phyloP scores from a whole-genome alignment of 2,888 invertebrate species.

The Leptogaster cylindrica region DNA sequence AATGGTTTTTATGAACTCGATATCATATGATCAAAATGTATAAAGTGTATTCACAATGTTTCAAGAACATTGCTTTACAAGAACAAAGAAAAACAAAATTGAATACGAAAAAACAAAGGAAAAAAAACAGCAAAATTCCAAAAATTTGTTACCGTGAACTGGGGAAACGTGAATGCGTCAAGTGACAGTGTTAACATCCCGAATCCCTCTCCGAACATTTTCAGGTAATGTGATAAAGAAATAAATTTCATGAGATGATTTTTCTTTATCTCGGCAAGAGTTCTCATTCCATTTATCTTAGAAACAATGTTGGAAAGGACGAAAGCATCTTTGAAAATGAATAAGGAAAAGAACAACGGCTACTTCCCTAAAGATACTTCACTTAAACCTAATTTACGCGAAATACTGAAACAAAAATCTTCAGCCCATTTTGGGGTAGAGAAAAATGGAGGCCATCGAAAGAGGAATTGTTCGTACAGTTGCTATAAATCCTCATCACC shows the following conservation, averaged over 20 bases:
- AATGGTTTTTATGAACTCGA: too few relatives aligned
- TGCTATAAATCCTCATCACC: slow-evolving; percentile 32
- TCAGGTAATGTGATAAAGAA: slow-evolving; percentile 33
- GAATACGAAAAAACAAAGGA: too few relatives aligned
- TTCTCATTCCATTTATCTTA: not conserved
- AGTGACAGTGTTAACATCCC: slow-evolving; percentile 1
- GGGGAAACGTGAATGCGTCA: not conserved
- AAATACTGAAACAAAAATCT: slow-evolving; percentile 27
- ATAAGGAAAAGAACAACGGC: not conserved
- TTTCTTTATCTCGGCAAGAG: slow-evolving; percentile 16
- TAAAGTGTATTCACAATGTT: too few relatives aligned
- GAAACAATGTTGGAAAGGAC: not conserved
- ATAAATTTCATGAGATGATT: slow-evolving; percentile 35
- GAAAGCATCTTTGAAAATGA: not conserved
- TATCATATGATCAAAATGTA: too few relatives aligned
- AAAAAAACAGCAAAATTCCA: too few relatives aligned
- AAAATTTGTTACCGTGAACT: too few relatives aligned
- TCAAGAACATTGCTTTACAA: too few relatives aligned
- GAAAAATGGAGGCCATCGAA: slow-evolving; percentile 16
- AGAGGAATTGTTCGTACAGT: slow-evolving; percentile 16
- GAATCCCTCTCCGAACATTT: slow-evolving; percentile 26
- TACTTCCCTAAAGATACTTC: not conserved
- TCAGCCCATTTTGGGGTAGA: not conserved
- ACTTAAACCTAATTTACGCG: slow-evolving; percentile 36
- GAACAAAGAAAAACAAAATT: too few relatives aligned